Percentiles rank a stretch among this genome's conserved stretches.
Evolutionary conservation across 2,113 vertebrate genomes (phyloP).

Genomic region (Globicephala melas): DNA sequence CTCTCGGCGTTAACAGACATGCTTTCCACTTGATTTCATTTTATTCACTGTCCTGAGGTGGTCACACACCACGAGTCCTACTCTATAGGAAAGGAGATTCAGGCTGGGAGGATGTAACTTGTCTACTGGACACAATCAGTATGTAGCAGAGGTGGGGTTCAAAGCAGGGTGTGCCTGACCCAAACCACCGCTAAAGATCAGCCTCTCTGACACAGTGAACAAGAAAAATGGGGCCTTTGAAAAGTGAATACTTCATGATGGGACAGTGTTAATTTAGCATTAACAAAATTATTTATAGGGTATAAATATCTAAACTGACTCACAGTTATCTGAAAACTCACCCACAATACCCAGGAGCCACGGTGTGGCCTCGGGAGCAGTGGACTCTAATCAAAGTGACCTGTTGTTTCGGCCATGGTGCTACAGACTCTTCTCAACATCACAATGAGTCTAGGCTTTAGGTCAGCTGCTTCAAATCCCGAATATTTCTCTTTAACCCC

Average conservation of each 20-base stretch:
- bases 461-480: not conserved
- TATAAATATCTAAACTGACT: not conserved
- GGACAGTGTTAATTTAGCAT: not conserved
- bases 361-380: not conserved
- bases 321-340: not conserved
- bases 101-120: not conserved
- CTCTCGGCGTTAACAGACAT: not conserved
- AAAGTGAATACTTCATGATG: not conserved
- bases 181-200: not conserved
- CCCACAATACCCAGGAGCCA: not conserved
- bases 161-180: not conserved
- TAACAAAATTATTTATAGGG: not conserved
- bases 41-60: not conserved
- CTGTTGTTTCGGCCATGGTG: rapidly evolving
- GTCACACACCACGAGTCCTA: not conserved
- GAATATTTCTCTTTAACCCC: not conserved
- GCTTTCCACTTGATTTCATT: not conserved
- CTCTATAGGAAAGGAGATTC: not conserved
- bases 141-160: not conserved
- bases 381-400: not conserved
- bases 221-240: not conserved
- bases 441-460: not conserved
- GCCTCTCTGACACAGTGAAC: not conserved
- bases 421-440: not conserved
- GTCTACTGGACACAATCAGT: not conserved